A percentile compares a stretch with the other conserved stretches of the same genome.
phyloP scores from a whole-genome alignment of 2,888 invertebrate species.

The Acleris sparsana region DNA sequence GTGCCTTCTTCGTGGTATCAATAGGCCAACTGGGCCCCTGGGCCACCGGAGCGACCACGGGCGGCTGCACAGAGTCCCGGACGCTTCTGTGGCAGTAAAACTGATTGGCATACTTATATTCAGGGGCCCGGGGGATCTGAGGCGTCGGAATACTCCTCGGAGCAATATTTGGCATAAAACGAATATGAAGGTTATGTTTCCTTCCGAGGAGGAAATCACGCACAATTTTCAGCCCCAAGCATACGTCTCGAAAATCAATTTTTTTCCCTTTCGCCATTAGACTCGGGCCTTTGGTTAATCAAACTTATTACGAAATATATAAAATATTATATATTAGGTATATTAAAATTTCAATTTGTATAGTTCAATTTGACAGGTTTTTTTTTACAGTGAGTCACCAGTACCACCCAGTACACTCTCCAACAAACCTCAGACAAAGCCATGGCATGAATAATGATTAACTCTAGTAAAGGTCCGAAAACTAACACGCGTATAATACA shows the following conservation, averaged over 20 bases:
- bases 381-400: no score
- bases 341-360: no score
- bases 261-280: slow-evolving; percentile 36
- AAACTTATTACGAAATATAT: background rate
- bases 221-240: slow-evolving; percentile 51
- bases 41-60: slow-evolving; percentile 67
- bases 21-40: slow-evolving; percentile 50
- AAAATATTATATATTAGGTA: no score
- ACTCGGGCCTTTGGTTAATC: background rate
- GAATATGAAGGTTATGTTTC: slow-evolving; percentile 54
- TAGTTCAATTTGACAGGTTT: no score
- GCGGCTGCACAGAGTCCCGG: slow-evolving; percentile 62
- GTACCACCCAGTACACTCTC: no score
- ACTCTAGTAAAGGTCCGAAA: no score
- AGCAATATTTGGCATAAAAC: slow-evolving; percentile 59
- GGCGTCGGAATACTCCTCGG: slow-evolving; percentile 64
- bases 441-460: no score
- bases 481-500: no score
- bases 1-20: slow-evolving; percentile 45
- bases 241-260: slow-evolving; percentile 61
- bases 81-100: slow-evolving; percentile 58
- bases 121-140: slow-evolving; percentile 63
- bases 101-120: slow-evolving; percentile 59
- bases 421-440: no score
- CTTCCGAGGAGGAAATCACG: slow-evolving; percentile 67